phyloP scores from a whole-genome alignment of 2,888 invertebrate species.

The Sepioteuthis lessoniana region DNA sequence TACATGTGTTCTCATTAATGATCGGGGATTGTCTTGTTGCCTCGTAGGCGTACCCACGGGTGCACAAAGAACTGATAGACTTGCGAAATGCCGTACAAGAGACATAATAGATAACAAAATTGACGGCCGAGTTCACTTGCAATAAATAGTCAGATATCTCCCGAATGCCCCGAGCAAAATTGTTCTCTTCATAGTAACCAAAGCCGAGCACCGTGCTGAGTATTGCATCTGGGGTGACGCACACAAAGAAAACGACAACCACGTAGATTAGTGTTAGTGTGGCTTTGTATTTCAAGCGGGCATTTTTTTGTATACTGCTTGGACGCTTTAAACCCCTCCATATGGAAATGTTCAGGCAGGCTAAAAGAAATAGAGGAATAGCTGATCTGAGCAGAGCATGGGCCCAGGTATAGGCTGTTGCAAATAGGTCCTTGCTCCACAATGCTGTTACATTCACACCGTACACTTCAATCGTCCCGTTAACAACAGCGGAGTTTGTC shows the following conservation, averaged over 20 bases:
- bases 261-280: slow-evolving; percentile 65
- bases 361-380: slow-evolving; percentile 59
- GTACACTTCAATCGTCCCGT: slow-evolving; percentile 50
- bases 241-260: slow-evolving; percentile 64
- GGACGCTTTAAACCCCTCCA: slow-evolving; percentile 56
- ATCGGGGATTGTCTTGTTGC: slow-evolving; percentile 54
- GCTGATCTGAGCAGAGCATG: slow-evolving; percentile 60
- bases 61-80: slow-evolving; percentile 49
- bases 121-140: slow-evolving; percentile 62
- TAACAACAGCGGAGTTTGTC: slow-evolving; percentile 55
- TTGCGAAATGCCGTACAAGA: slow-evolving; percentile 58
- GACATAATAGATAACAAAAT: slow-evolving; percentile 61
- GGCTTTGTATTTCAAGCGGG: slow-evolving; percentile 60
- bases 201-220: slow-evolving; percentile 62
- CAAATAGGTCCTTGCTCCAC: slow-evolving; percentile 56
- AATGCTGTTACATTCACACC: slow-evolving; percentile 53
- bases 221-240: slow-evolving; percentile 64
- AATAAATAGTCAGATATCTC: slow-evolving; percentile 64
- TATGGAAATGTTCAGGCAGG: slow-evolving; percentile 58
- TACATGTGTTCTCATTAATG: slow-evolving; percentile 46
- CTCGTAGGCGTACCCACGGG: slow-evolving; percentile 53
- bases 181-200: slow-evolving; percentile 62
- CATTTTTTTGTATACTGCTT: slow-evolving; percentile 53
- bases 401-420: slow-evolving; percentile 55
- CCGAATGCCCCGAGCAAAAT: slow-evolving; percentile 59